Percentiles rank a stretch among this genome's conserved stretches.
phyloP scores from a whole-genome alignment of 2,888 invertebrate genomes.

The Dioctria linearis region DNA sequence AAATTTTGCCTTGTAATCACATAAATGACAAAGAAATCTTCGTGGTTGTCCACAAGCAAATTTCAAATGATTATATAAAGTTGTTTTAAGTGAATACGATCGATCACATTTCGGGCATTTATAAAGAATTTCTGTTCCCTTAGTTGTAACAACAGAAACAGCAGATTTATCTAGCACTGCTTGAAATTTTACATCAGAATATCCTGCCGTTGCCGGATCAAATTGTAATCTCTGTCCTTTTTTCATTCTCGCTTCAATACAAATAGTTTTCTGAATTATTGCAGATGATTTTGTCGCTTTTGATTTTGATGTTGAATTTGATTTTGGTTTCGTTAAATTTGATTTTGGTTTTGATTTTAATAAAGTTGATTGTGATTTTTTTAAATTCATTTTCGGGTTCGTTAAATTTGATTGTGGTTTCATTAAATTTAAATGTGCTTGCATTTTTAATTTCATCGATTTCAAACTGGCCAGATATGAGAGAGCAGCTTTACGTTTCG shows the following conservation, averaged over 20 bases:
- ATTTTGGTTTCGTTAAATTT: background rate
- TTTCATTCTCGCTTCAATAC: constrained; percentile 21
- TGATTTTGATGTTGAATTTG: background rate
- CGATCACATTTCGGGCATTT: constrained; percentile 28
- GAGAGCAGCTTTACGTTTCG: constrained; percentile 25
- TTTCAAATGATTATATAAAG: constrained; percentile 36
- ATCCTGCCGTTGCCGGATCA: background rate
- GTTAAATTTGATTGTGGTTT: background rate
- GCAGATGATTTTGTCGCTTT: background rate
- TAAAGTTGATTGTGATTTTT: no score
- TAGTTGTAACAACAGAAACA: background rate
- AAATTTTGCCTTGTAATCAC: constrained; percentile 35
- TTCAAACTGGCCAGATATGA: constrained; percentile 12
- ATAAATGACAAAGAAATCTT: constrained; percentile 40
- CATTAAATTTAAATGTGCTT: no score
- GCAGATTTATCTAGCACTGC: background rate
- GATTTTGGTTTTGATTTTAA: background rate
- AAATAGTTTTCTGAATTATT: constrained; percentile 2
- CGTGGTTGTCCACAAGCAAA: constrained; percentile 37
- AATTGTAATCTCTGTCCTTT: background rate
- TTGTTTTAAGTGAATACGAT: constrained; percentile 17
- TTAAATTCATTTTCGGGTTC: background rate
- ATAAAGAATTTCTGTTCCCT: background rate
- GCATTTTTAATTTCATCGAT: background rate
- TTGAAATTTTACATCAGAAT: constrained; percentile 10